Percentiles rank a stretch among this genome's conserved stretches.
phyloP scores from a whole-genome alignment of 2,797 vertebrate species.

The Chloroceryle amazona region DNA sequence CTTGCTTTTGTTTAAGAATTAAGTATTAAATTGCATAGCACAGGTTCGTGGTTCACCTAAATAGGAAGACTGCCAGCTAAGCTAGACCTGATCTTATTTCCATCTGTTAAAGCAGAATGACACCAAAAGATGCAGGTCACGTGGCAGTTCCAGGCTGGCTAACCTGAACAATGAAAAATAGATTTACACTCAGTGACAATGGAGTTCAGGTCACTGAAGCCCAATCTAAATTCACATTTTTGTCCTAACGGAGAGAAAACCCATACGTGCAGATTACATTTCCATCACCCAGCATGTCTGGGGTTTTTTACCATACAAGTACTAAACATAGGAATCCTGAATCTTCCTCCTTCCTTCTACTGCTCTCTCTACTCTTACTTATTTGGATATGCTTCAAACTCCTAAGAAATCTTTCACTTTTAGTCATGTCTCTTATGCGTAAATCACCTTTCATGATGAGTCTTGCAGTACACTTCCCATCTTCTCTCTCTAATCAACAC shows the following conservation, averaged over 20 bases:
- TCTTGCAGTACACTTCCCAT: constrained; percentile 23
- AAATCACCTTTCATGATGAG: constrained; percentile 38
- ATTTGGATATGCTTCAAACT: neutral
- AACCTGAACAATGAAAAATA: neutral
- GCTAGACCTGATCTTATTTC: neutral
- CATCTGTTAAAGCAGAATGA: neutral
- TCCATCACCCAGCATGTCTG: neutral
- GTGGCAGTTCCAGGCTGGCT: neutral
- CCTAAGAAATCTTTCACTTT: constrained; percentile 1
- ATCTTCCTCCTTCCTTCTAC: neutral
- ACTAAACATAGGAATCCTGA: neutral
- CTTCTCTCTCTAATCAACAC: neutral
- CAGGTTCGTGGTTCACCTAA: neutral
- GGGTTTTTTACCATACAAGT: neutral
- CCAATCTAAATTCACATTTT: neutral
- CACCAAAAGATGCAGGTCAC: neutral
- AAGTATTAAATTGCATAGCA: constrained; percentile 2
- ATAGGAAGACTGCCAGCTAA: neutral
- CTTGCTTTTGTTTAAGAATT: neutral
- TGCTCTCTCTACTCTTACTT: neutral
- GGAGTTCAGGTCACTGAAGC: neutral
- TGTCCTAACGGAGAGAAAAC: neutral
- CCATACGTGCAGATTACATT: neutral
- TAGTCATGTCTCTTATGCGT: neutral
- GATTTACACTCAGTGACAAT: neutral